A percentile compares a stretch with the other conserved stretches of the same genome.
These are phyloP conservation scores for Pontoporia blainvillei DNA, from an alignment of 2,113 vertebrate genomes.

Conservation along the genomic window DNA sequence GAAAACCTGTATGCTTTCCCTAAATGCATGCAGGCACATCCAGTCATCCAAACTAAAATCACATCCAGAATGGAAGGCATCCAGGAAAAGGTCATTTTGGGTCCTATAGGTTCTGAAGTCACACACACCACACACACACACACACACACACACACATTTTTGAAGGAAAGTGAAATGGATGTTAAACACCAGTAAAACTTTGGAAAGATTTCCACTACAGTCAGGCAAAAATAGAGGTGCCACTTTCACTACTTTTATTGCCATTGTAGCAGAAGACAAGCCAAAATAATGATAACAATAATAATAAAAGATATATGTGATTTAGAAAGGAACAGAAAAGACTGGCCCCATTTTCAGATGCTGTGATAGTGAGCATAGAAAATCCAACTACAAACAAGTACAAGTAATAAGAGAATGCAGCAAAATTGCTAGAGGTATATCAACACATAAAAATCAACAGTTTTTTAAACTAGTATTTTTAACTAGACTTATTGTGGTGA, in stretches of 20 bases:
- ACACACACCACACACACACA: neutral
- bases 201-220: neutral
- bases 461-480: neutral
- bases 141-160: neutral
- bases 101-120: neutral
- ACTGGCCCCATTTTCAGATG: neutral
- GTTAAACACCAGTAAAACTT: neutral
- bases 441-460: neutral
- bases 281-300: neutral
- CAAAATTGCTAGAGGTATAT: neutral
- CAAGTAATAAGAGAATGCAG: neutral
- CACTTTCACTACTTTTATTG: neutral
- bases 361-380: neutral
- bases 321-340: neutral
- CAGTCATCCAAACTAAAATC: neutral
- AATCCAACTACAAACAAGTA: neutral
- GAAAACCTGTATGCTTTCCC: slow-evolving; percentile 2
- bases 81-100: neutral
- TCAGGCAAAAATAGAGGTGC: neutral
- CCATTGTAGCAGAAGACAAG: neutral
- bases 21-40: neutral
- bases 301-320: neutral
- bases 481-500: neutral
- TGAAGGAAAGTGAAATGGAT: neutral
- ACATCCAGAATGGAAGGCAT: neutral